Evolutionary conservation across 2,797 vertebrate genomes (phyloP), one percentile per base, ranked within the genome.

Genomic region (Leptatherina wallacei): DNA sequence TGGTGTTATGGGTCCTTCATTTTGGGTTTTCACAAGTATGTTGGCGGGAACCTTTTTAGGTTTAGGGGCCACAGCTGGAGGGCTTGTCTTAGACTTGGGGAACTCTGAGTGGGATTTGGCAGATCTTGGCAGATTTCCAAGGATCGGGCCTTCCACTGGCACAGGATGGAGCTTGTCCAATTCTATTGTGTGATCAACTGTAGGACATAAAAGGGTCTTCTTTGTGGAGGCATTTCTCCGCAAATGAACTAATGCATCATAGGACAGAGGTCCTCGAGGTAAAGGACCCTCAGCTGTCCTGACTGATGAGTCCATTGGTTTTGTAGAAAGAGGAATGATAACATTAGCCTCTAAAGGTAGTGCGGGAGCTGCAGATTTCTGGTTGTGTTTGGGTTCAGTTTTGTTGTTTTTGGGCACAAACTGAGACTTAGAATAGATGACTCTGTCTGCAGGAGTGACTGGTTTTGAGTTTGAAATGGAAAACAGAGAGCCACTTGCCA

Each of bases 61-160:
- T 86, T 99, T 99, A 0, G 96, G 95, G 4, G 94, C 90, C 72
- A 95, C 87, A 0, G 83, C 90, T n/a, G 95, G 95, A 40, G 95
- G 96, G 58, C 75, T 79, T 0, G 56, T 65, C 8, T 81, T 95
- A 24, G 61, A 32, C 13, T 30, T 63, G 33, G 61, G 35, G 24
- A 52, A 40, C 22, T 86, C 80, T 36, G 78, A 57, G 20, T 75
- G 24, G 35, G 49, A 63, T 72, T 67, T 78, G 60, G 73, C 73
- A 36, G 58, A 18, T 74, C 59, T 82, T 22, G 36, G 70, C 8
- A 54, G 49, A 24, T 85, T 79, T 49, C 14, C 1, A 2, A 49
- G 7, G 11, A 75, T 77, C 51, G 63, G 64, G 14, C 13, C 57
- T 60, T 78, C 75, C 27, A 22, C n/a, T 20, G 58, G 36, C 13